Evolutionary conservation across 2,888 invertebrate species (phyloP).

Genomic region (Melolontha melolontha): DNA sequence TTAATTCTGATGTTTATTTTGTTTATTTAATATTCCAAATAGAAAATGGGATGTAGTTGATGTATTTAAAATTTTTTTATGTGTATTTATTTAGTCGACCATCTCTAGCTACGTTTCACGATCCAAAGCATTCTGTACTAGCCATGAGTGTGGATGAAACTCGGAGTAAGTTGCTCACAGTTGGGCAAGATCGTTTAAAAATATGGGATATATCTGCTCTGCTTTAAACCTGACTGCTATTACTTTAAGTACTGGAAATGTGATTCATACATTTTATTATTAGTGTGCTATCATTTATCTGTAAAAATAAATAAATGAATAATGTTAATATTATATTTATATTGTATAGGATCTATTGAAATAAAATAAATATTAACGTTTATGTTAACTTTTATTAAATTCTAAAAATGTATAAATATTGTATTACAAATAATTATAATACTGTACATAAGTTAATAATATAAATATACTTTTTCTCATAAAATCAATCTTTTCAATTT

Average conservation of each 20-base stretch:
- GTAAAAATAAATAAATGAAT: conserved; percentile 52
- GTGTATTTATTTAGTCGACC: conserved; percentile 76
- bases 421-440: conserved; percentile 31
- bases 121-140: conserved; percentile 91
- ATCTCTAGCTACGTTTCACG: conserved; percentile 94
- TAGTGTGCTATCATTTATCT: conserved; percentile 60
- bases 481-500: conserved; percentile 1
- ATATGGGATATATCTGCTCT: conserved; percentile 86
- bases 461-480: conserved; percentile 34
- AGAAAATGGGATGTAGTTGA: not conserved
- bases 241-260: conserved; percentile 57
- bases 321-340: conserved; percentile 59
- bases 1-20: too few species aligned
- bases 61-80: conserved; percentile 33
- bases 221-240: conserved; percentile 52
- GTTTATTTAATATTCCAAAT: too few species aligned
- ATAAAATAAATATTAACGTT: conserved; percentile 38
- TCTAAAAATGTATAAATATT: conserved; percentile 34
- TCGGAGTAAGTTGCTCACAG: conserved; percentile 87
- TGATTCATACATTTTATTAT: conserved; percentile 58
- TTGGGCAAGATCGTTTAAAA: conserved; percentile 95
- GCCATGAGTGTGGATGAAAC: conserved; percentile 92
- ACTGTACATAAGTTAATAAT: conserved; percentile 27
- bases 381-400: conserved; percentile 40
- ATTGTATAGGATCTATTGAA: conserved; percentile 57